Evolutionary conservation across 23 tunicate genomes (phyloP).

Genomic region (Halocynthia aurantium): DNA sequence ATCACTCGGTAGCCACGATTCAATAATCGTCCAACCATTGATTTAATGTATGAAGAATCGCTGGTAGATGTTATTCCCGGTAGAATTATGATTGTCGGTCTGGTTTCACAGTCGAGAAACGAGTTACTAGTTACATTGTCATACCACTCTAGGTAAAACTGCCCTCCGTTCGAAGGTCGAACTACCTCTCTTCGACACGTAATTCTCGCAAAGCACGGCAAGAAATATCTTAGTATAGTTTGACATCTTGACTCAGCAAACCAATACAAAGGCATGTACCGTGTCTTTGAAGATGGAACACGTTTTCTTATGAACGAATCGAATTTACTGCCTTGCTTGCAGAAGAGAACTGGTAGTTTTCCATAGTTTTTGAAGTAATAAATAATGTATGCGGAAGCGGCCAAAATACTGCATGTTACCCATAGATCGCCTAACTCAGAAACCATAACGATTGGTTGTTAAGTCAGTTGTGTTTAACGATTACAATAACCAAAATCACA

Average conservation of each 20-base stretch:
- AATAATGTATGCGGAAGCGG: not conserved
- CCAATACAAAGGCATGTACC: slow-evolving; percentile 12
- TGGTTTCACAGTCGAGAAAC: not conserved
- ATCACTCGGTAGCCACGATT: slow-evolving; percentile 4
- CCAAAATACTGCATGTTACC: no score
- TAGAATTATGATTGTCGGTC: slow-evolving; percentile 17
- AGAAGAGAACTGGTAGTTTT: slow-evolving; percentile 1
- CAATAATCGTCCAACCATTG: not conserved
- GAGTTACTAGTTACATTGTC: not conserved
- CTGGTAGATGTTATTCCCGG: slow-evolving; percentile 18
- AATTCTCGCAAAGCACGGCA: not conserved
- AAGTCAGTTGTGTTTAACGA: no score
- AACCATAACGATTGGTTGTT: no score
- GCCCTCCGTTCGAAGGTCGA: not conserved
- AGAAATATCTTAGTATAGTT: slow-evolving; percentile 21
- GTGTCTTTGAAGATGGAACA: slow-evolving; percentile 1
- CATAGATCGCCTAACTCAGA: no score
- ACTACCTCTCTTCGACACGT: slow-evolving; percentile 16
- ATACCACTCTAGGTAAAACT: slow-evolving; percentile 6
- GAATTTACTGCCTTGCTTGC: slow-evolving; percentile 6
- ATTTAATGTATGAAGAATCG: slow-evolving; percentile 1
- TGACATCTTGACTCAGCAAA: slow-evolving; percentile 13
- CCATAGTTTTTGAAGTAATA: slow-evolving; percentile 1
- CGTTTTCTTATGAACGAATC: not conserved
- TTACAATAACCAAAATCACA: no score